Base-by-base conservation (phyloP, 2,113 vertebrate genomes). In the Carlito syrichta region DNA sequence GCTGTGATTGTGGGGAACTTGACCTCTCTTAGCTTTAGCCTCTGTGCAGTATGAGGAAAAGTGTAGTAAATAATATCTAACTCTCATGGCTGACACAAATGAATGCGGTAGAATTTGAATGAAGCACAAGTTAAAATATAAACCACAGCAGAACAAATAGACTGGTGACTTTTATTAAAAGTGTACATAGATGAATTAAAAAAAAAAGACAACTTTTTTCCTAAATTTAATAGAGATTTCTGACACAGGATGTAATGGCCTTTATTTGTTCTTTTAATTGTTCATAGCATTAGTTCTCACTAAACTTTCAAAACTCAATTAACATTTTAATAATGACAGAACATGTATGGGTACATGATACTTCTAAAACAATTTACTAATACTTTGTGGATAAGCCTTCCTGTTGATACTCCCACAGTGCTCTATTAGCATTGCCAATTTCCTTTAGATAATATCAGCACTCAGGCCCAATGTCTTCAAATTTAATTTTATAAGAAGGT, bases 251-350 rank as follows among this genome's bases (percentile, higher is more conserved):
- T 56, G 77, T n/a, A 32, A 82, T 77, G 86, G 32, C 7, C 13
- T 74, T 95, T 86, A 73, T 77, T 95, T 73, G 32, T 40, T 89
- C 56, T 82, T 68, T 93, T 92, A 95, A 86, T 96, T 90, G 35
- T 35, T 56, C 17, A 43, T 16, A 11, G 45, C 43, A 85, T 92
- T 83, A 86, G 40, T 87, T 86, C 95, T 92, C 69, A 71, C 62
- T 95, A 20, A 78, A 94, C 96, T 89, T 90, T 93, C 17, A 94
- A 97, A 95, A 92, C 89, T 52, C 56, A 93, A 89, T 96, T 84
- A 89, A 52, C 17, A 92, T 92, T 83, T 87, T 79, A 84, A 76
- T 89, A 96, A 85, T 90, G 92, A 79, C 38, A 45, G 17, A 20
- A 17, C 45, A 63, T 56, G 20, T 43, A 48, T 73, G 40, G 76